Conservation (phyloP, 2,113 vertebrate species). For the Chrysochloris asiatica region DNA sequence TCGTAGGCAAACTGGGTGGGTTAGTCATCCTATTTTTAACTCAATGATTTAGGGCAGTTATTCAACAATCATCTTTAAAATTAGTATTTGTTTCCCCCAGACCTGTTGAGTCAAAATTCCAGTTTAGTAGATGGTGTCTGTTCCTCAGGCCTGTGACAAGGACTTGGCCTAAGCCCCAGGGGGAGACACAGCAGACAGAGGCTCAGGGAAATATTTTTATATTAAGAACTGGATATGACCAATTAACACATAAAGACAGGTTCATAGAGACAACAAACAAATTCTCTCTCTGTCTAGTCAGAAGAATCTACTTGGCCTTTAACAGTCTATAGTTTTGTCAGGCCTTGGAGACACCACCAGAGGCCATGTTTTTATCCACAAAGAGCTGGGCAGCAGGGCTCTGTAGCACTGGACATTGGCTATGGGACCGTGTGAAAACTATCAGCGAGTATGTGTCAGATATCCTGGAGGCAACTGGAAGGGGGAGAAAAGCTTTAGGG, state of each 20-base stretch:
- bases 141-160: not conserved
- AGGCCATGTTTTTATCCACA: not conserved
- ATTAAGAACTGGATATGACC: not conserved
- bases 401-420: not conserved
- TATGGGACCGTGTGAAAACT: not conserved
- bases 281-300: not conserved
- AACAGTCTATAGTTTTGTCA: not conserved
- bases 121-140: not conserved
- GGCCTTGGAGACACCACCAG: not conserved
- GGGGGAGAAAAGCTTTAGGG: rapidly evolving
- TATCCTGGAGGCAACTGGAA: not conserved
- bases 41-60: not conserved
- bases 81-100: not conserved
- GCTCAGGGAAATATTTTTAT: not conserved
- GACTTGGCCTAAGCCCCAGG: not conserved
- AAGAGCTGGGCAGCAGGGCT: not conserved
- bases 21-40: not conserved
- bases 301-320: not conserved
- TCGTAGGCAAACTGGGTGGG: not conserved
- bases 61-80: not conserved
- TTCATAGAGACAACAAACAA: not conserved
- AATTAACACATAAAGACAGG: not conserved
- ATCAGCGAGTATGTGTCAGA: not conserved
- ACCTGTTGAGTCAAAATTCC: not conserved
- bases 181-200: not conserved